Percentiles rank a stretch among this genome's conserved stretches.
Conservation (phyloP, 2,113 vertebrate genomes). For the Notothenia coriiceps region DNA sequence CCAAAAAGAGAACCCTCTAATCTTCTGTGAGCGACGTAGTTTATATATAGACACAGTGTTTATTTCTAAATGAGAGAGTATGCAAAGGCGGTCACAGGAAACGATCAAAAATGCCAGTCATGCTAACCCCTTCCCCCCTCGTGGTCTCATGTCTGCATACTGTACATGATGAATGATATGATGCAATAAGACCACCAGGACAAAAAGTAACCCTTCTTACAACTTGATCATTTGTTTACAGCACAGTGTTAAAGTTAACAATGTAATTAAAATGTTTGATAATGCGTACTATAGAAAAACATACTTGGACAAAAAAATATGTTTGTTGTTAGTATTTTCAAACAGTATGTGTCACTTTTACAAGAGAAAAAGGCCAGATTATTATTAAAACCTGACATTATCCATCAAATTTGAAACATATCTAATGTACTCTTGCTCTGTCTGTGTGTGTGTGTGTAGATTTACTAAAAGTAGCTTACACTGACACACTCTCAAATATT, state of each 20-base stretch:
- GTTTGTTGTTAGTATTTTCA: too few relatives aligned
- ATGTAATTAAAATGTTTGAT: background rate
- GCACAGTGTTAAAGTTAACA: background rate
- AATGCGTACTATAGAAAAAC: too few relatives aligned
- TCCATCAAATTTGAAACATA: background rate
- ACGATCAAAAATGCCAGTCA: conserved; percentile 1
- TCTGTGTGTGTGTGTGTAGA: too few relatives aligned
- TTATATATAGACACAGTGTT: background rate
- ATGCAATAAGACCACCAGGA: too few relatives aligned
- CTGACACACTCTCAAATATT: too few relatives aligned
- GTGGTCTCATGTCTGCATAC: too few relatives aligned
- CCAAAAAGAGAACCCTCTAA: background rate
- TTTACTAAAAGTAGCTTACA: too few relatives aligned
- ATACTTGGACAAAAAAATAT: too few relatives aligned
- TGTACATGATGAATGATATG: too few relatives aligned
- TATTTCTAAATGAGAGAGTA: background rate
- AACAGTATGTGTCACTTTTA: too few relatives aligned
- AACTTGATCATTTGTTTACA: background rate
- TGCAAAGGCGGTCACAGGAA: background rate
- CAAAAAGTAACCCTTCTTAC: background rate
- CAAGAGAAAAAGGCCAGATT: background rate
- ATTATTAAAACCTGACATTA: background rate
- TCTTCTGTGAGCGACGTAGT: background rate
- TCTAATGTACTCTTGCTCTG: conserved; percentile 11
- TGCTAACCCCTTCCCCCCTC: background rate